Evolutionary conservation across 2,113 vertebrate species (phyloP), one percentile per base, ranked within the genome.

Genomic region (Callospermophilus lateralis): DNA sequence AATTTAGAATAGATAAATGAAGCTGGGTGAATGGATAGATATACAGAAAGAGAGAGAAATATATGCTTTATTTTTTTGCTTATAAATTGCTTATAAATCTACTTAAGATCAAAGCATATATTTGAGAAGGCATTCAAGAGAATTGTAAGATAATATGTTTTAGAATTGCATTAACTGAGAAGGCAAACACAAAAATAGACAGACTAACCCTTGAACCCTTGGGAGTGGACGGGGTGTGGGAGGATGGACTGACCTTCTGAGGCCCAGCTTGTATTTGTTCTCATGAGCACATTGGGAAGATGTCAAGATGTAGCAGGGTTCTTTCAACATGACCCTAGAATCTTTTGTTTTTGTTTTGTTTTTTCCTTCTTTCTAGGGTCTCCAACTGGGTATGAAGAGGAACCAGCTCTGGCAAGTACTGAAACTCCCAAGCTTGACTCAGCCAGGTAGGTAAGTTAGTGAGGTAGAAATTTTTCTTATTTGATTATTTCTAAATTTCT

Each of bases 201-300:
- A 68, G 17, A 83, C 7, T 0, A 8, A 19, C 51, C 10, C 15
- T 16, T 37, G 0, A 26, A 6, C 39, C 11, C 20, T n/a, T 24
- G 0, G 26, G 73, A 39, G 2, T 28, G 2, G 55, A 39, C 1
- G 26, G 42, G 3, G 37, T 17, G 4, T 0, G 19, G 0, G 48
- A 51, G 30, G 16, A 32, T 22, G 0, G 30, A 45, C 28, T 28
- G 32, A 13, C 20, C 42, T 15, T 91, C 45, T 48, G 28, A 28
- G 22, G 26, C 16, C 15, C 53, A 30, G 0, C 9, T 68, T 39
- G 13, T 9, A 22, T 37, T 72, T 45, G 19, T 1, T 72, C 3
- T 24, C 22, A 16, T 1, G 15, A 58, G 19, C 45, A 11, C 10
- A 61, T 8, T 4, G 3, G 24, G 26, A 48, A 28, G 20, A 11